Evolutionary conservation across 2,888 invertebrate genomes (phyloP).

Genomic region (Sarcophaga caerulescens): DNA sequence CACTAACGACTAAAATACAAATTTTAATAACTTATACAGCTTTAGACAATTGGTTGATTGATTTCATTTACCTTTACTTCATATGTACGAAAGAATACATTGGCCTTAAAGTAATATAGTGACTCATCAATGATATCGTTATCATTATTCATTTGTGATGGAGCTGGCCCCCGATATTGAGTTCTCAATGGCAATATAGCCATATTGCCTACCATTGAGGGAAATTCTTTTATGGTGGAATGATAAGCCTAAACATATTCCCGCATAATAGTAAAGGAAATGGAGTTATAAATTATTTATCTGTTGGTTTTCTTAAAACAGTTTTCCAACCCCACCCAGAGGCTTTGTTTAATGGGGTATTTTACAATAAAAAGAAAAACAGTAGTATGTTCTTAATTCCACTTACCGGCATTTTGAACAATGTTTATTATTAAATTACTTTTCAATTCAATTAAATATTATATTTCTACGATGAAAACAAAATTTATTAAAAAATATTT

Average conservation of each 20-base stretch:
- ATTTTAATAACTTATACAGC: background rate
- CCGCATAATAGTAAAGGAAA: background rate
- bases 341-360: background rate
- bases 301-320: background rate
- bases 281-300: background rate
- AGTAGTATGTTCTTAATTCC: background rate
- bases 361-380: background rate
- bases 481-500: background rate
- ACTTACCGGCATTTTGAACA: slow-evolving; percentile 62
- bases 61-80: slow-evolving; percentile 92
- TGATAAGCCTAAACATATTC: slow-evolving; percentile 91
- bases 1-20: slow-evolving; percentile 92
- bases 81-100: slow-evolving; percentile 99
- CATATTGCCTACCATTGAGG: slow-evolving; percentile 92
- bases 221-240: slow-evolving; percentile 90
- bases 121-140: slow-evolving; percentile 98
- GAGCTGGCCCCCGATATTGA: slow-evolving; percentile 95
- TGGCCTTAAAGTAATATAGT: slow-evolving; percentile 98
- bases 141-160: slow-evolving; percentile 85
- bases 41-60: background rate
- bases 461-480: slow-evolving; percentile 47
- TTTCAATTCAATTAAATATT: slow-evolving; percentile 16
- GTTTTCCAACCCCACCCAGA: slow-evolving; percentile 46
- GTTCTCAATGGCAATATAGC: slow-evolving; percentile 95
- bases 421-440: background rate